Base-by-base conservation (phyloP, 2,888 invertebrate species). In the Oscheius onirici region DNA sequence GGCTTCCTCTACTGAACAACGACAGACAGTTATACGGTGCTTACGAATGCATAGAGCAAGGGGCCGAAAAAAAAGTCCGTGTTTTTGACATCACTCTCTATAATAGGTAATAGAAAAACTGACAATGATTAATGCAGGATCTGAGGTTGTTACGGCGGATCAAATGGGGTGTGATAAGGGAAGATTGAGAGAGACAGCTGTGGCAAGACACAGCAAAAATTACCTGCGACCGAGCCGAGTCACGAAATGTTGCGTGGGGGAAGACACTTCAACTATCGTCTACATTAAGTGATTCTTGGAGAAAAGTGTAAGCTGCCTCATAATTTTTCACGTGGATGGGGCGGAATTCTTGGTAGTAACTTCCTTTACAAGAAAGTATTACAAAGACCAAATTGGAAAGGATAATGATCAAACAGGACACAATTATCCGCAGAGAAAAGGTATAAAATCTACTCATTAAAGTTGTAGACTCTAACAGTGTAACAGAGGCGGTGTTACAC, bases 381-480 rank as follows among this genome's bases (percentile, higher is more conserved):
- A 11, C 46, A 26, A 26, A 26, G 22, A 26, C 34, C n/a, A 40
- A 41, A 17, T 6, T 15, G 13, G 40, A 58, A 20, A 40, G n/a
- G 13, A 40, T 41, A 41, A 58, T 58, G 11, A 41, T 28, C 51
- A 52, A 66, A 22, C 66, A 57, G 44, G 57, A n/a, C 34, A 34
- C 44, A 68, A 68, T 68, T 68, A 41, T 55, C 24, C 28, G 57
- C 13, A 26, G 57, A 57, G 57, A 46, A 57, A 68, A 58, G 58
- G 41, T 26, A 66, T 66, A 52, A 68, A 68, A 68, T 49, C 68
- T 68, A 57, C 68, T 55, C 68, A 68, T 68, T 57, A 68, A 68
- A 68, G 57, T 68, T 68, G 68, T 68, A 68, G 68, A 68, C 68
- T 55, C 46, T 58, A 22, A 43, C 43, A 28, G 55, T 68, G 68